Evolutionary conservation across 2,888 invertebrate genomes (phyloP).

Genomic region (Epinotia demarniana): DNA sequence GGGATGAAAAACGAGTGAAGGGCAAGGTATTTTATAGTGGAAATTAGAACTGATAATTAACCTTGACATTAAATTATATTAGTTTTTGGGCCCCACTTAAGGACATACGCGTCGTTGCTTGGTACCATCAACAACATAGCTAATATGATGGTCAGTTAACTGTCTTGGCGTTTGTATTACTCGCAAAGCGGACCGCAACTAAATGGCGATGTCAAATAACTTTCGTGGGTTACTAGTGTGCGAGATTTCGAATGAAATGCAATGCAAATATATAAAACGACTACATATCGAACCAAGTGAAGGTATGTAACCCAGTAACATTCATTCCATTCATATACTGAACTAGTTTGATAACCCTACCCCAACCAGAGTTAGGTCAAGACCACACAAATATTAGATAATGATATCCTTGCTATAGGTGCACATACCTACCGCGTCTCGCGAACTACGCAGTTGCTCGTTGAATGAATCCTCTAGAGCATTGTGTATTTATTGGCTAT

Average conservation of each 20-base stretch:
- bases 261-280: no score
- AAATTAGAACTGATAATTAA: slow-evolving; percentile 3
- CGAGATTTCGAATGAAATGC: not conserved
- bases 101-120: not conserved
- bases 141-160: no score
- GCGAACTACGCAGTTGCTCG: slow-evolving; percentile 31
- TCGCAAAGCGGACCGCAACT: not conserved
- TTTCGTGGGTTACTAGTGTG: not conserved
- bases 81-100: not conserved
- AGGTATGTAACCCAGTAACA: not conserved
- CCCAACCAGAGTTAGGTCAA: slow-evolving; percentile 27
- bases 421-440: slow-evolving; percentile 8
- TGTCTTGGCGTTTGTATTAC: not conserved
- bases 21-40: slow-evolving; percentile 18
- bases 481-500: slow-evolving; percentile 23
- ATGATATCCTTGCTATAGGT: slow-evolving; percentile 28
- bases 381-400: slow-evolving; percentile 30
- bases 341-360: slow-evolving; percentile 19
- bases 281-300: not conserved
- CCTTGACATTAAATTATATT: not conserved
- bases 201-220: no score
- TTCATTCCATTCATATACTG: slow-evolving; percentile 7
- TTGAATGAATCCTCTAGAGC: slow-evolving; percentile 19
- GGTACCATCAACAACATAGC: not conserved
- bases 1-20: slow-evolving; percentile 16